Conservation (phyloP, 2,888 invertebrate genomes). For the Lasioglossum calceatum region DNA sequence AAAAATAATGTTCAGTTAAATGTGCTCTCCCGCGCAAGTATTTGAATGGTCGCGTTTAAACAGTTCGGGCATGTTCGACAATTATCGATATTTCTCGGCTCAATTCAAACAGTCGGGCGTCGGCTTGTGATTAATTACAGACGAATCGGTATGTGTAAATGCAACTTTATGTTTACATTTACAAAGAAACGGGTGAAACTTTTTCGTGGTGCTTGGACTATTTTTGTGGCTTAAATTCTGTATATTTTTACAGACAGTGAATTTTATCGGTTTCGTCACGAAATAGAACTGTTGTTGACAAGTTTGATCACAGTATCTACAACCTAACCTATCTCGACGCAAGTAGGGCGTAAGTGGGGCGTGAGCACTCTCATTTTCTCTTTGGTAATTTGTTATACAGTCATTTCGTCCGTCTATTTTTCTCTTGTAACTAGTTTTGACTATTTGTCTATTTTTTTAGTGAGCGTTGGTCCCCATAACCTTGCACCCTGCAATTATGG, state of each 20-base stretch:
- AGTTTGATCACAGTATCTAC: neutral
- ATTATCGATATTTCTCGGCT: slow-evolving; percentile 20
- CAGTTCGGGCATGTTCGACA: slow-evolving; percentile 26
- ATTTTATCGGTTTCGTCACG: neutral
- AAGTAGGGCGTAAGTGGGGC: neutral
- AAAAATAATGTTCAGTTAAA: neutral
- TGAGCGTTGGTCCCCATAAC: too few relatives aligned
- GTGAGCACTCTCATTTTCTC: neutral
- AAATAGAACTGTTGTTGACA: neutral
- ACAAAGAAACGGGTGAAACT: neutral
- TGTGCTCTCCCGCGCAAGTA: neutral
- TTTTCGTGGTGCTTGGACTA: neutral
- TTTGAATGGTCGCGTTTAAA: neutral
- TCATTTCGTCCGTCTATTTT: neutral
- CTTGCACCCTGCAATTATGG: neutral
- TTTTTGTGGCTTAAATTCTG: too few relatives aligned
- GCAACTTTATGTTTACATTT: slow-evolving; percentile 19
- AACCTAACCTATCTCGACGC: slow-evolving; percentile 6
- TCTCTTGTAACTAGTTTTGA: neutral
- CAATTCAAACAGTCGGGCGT: slow-evolving; percentile 40
- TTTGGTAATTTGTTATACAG: neutral
- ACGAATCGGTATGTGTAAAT: neutral
- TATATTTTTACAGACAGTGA: neutral
- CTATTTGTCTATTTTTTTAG: too few relatives aligned
- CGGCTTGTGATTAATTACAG: slow-evolving; percentile 29